Conservation (phyloP, 2,888 invertebrate species). For the Eupithecia insigniata region DNA sequence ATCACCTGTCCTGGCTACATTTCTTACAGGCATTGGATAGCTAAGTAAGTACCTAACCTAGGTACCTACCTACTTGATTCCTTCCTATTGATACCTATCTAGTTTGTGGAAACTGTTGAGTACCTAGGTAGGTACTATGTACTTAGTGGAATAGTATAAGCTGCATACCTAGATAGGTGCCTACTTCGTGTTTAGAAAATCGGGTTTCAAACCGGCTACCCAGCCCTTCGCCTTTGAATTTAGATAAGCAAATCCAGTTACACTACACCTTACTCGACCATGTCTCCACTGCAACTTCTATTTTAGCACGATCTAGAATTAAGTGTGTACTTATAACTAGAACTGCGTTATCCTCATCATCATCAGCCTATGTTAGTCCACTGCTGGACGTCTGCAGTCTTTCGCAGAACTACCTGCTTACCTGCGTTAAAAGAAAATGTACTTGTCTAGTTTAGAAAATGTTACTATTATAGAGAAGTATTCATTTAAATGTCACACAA, state of each 20-base stretch:
- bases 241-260: conserved; percentile 57
- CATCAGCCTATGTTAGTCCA: too few relatives aligned
- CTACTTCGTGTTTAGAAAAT: conserved; percentile 31
- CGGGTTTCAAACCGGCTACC: conserved; percentile 63
- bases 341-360: too few relatives aligned
- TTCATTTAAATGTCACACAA: too few relatives aligned
- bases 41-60: not conserved
- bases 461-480: too few relatives aligned
- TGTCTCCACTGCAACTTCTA: conserved; percentile 15
- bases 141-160: not conserved
- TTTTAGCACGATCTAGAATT: conserved; percentile 15
- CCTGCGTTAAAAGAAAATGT: not conserved
- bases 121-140: not conserved
- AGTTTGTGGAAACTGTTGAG: conserved; percentile 33
- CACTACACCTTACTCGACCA: conserved; percentile 35
- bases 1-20: too few relatives aligned
- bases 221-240: conserved; percentile 58
- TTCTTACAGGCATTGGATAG: not conserved
- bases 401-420: too few relatives aligned
- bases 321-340: not conserved
- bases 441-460: not conserved
- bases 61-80: not conserved
- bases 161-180: conserved; percentile 12
- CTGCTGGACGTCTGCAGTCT: too few relatives aligned
- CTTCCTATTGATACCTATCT: conserved; percentile 3